Percentiles rank a stretch among this genome's conserved stretches.
Conservation (phyloP, 2,797 vertebrate genomes). For the Aselliscus stoliczkanus region DNA sequence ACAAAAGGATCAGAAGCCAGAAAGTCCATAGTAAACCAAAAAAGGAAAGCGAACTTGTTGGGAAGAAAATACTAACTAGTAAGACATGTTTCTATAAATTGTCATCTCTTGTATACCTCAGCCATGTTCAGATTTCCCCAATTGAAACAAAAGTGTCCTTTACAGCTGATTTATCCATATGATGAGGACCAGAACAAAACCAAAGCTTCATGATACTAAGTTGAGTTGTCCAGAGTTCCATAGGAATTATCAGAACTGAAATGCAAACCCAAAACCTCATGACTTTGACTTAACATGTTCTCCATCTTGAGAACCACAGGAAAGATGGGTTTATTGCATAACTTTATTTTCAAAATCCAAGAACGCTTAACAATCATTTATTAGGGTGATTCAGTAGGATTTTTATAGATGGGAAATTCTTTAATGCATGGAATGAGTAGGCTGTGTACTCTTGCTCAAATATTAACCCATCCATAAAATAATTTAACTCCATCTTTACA, state of each 20-base stretch:
- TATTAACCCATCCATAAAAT: conserved; percentile 10
- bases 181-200: background rate
- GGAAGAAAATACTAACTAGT: background rate
- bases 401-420: conserved; percentile 30
- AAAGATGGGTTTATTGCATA: background rate
- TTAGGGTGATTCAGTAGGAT: background rate
- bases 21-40: background rate
- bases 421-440: conserved; percentile 7
- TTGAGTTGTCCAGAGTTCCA: background rate
- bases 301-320: background rate
- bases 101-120: background rate
- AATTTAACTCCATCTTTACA: background rate
- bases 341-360: conserved; percentile 12
- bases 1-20: background rate
- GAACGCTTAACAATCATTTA: conserved; percentile 10
- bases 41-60: background rate
- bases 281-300: background rate
- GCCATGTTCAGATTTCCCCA: background rate
- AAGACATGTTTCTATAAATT: background rate
- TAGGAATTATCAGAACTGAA: background rate
- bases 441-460: conserved; percentile 20
- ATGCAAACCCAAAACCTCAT: background rate
- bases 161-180: background rate
- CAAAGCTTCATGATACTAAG: background rate
- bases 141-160: background rate